phyloP scores from a whole-genome alignment of 2,888 invertebrate species.

The Herminia tarsipennalis region DNA sequence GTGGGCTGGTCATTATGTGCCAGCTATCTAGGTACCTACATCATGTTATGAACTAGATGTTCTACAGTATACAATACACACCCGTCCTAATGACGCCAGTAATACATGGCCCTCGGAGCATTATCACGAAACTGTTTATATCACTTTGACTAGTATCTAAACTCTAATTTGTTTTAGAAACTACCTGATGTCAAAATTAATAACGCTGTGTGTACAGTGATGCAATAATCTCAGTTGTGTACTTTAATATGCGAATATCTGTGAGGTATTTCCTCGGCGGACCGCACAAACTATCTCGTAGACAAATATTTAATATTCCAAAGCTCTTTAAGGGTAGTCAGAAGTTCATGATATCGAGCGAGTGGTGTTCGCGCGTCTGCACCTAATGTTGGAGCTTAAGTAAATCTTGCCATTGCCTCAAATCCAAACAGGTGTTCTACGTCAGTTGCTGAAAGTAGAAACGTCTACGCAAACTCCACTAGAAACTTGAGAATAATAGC shows the following conservation, averaged over 20 bases:
- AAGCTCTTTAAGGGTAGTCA: constrained; percentile 17
- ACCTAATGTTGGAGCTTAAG: constrained; percentile 37
- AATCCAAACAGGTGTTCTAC: constrained; percentile 45
- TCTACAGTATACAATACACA: constrained; percentile 20
- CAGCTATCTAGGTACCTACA: constrained; percentile 17
- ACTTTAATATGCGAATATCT: constrained; percentile 7
- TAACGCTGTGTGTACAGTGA: not conserved
- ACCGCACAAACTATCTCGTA: constrained; percentile 11
- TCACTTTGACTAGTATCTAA: constrained; percentile 4
- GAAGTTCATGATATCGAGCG: constrained; percentile 13
- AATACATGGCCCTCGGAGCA: constrained; percentile 12
- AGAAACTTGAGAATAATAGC: constrained; percentile 51
- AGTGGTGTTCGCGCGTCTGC: constrained; percentile 10
- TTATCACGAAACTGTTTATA: constrained; percentile 18
- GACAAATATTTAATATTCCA: constrained; percentile 24
- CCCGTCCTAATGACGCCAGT: constrained; percentile 27
- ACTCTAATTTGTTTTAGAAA: not conserved
- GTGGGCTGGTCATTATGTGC: constrained; percentile 24
- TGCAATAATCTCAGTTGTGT: constrained; percentile 6
- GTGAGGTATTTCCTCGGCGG: constrained; percentile 4
- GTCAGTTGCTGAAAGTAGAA: constrained; percentile 33
- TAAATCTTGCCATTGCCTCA: constrained; percentile 42
- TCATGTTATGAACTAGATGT: constrained; percentile 16
- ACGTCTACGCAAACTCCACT: constrained; percentile 41
- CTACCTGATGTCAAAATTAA: constrained; percentile 1